phyloP scores from a whole-genome alignment of 2,113 vertebrate species.

The Macrotis lagotis region DNA sequence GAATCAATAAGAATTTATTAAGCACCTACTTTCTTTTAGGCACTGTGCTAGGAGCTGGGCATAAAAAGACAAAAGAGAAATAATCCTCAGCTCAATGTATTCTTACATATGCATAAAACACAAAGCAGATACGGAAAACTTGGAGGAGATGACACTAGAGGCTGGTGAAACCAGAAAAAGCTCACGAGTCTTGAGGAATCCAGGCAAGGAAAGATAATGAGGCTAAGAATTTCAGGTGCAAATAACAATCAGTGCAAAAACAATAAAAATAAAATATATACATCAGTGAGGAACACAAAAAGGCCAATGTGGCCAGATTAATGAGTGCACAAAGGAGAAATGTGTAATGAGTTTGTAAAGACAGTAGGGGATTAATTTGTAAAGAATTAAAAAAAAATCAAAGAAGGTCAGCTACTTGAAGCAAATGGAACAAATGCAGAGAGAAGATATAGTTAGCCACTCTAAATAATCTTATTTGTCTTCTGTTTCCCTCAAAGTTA shows the following conservation, averaged over 20 bases:
- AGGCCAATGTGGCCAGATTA: neutral
- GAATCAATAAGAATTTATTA: neutral
- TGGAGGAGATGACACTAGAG: neutral
- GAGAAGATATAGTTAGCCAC: neutral
- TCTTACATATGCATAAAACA: neutral
- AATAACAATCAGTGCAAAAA: neutral
- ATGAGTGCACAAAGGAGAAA: neutral
- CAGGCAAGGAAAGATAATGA: neutral
- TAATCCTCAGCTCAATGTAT: neutral
- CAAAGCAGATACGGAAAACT: neutral
- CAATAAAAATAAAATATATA: neutral
- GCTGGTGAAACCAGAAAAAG: neutral
- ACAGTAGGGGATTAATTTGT: neutral
- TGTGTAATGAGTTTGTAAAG: neutral
- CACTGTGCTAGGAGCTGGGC: neutral
- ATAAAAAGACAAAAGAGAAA: neutral
- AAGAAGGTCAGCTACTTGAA: neutral
- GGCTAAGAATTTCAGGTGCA: neutral
- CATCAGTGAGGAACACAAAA: neutral
- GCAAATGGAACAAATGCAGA: neutral
- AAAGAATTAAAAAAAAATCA: neutral
- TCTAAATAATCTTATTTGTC: neutral
- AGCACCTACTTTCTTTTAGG: neutral
- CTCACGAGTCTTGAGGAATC: neutral
- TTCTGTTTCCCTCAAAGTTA: neutral